These are phyloP conservation scores for Argyrosomus japonicus DNA, from an alignment of 2,113 vertebrate species.

Conservation along the genomic window DNA sequence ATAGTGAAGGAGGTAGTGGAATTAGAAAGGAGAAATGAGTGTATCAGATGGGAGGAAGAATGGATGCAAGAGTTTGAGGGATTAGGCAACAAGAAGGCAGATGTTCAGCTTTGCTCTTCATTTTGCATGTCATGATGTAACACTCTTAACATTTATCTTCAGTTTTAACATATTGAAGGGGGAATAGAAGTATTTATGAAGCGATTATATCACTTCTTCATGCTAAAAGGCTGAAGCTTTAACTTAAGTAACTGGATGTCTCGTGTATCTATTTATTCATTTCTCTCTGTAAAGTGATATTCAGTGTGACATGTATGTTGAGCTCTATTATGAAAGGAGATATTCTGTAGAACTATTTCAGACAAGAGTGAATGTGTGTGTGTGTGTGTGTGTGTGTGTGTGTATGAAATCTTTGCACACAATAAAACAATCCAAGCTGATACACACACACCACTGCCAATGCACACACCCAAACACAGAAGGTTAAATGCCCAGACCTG, in stretches of 20 bases:
- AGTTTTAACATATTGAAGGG: constrained; percentile 3
- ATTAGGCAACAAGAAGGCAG: constrained; percentile 10
- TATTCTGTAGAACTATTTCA: not conserved
- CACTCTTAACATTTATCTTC: not conserved
- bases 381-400: not conserved
- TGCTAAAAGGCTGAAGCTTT: not conserved
- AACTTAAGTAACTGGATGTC: not conserved
- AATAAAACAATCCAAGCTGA: constrained; percentile 3
- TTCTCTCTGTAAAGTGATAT: not conserved
- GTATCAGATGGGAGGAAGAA: constrained; percentile 20
- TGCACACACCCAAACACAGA: constrained; percentile 29
- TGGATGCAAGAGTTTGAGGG: constrained; percentile 5
- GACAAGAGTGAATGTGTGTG: not conserved
- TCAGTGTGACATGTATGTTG: not conserved
- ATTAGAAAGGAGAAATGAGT: constrained; percentile 8
- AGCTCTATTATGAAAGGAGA: not conserved
- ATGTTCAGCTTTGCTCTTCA: constrained; percentile 5
- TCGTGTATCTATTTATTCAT: not conserved
- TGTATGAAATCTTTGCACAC: not conserved
- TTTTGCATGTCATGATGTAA: not conserved
- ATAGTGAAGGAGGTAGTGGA: constrained; percentile 11
- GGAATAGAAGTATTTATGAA: not conserved
- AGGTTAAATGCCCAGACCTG: constrained; percentile 36
- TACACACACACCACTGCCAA: not conserved
- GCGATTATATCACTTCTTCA: not conserved